Conservation (phyloP, 2,113 vertebrate species). For the Platysteira castanea region DNA sequence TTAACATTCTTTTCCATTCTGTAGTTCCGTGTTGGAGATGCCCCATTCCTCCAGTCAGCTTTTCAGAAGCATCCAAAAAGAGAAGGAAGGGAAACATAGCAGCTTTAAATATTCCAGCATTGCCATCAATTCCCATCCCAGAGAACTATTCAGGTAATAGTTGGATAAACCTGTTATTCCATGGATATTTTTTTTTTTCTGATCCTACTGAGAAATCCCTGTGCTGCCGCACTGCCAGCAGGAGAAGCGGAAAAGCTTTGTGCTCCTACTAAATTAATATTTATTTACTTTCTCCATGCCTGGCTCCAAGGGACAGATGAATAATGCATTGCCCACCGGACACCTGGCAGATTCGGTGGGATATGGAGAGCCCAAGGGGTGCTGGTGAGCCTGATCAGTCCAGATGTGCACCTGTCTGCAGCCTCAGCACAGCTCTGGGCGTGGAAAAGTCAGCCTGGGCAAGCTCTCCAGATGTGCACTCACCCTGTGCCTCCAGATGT, state of each 20-base stretch:
- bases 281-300: conserved; percentile 26
- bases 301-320: neutral
- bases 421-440: neutral
- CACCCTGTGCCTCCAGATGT: neutral
- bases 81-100: neutral
- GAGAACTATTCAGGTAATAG: neutral
- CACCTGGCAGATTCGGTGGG: neutral
- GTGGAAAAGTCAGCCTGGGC: neutral
- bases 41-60: neutral
- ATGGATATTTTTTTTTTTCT: neutral
- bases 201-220: neutral
- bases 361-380: neutral
- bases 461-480: neutral
- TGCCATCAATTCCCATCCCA: neutral
- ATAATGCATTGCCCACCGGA: conserved; percentile 5
- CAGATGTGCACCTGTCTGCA: neutral
- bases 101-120: neutral
- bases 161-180: neutral
- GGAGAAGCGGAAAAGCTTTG: conserved; percentile 18
- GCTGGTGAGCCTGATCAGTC: neutral
- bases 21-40: rapidly evolving
- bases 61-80: neutral
- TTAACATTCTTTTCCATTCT: neutral
- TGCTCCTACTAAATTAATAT: conserved; percentile 32
- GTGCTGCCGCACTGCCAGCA: neutral